Conservation (phyloP, 2,797 vertebrate species). For the Myotis vivesi region DNA sequence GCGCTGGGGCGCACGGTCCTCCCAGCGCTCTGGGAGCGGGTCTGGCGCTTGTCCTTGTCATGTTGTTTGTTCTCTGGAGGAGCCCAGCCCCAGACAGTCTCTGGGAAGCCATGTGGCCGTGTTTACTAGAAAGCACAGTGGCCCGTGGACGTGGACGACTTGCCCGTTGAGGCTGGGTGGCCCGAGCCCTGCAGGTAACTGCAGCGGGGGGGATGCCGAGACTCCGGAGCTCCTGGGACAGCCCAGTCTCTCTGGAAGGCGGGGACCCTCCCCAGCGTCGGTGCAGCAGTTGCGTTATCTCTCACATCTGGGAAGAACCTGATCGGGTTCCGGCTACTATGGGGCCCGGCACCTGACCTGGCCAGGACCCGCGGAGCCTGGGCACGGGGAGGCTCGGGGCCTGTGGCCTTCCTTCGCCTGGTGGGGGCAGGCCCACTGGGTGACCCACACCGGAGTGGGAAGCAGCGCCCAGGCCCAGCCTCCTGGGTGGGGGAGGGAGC, state of each 20-base stretch:
- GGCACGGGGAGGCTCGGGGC: neutral
- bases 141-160: neutral
- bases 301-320: constrained; percentile 57
- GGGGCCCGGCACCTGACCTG: constrained; percentile 32
- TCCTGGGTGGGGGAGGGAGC: constrained; percentile 58
- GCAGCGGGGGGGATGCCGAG: neutral
- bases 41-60: neutral
- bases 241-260: neutral
- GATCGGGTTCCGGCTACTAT: constrained; percentile 54
- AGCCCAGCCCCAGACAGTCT: neutral
- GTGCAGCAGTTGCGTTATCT: constrained; percentile 47
- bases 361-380: neutral
- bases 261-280: neutral
- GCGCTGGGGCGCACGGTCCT: neutral
- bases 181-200: neutral
- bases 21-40: neutral
- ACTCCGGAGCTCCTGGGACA: neutral
- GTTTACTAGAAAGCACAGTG: constrained; percentile 68
- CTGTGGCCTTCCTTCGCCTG: neutral
- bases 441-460: neutral
- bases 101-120: constrained; percentile 3
- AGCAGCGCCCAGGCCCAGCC: constrained; percentile 2
- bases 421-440: neutral
- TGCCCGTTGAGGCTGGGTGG: neutral
- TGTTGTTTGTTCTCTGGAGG: neutral